Base-by-base conservation (phyloP, 2,888 invertebrate species). In the Cryptus viduatorius region DNA sequence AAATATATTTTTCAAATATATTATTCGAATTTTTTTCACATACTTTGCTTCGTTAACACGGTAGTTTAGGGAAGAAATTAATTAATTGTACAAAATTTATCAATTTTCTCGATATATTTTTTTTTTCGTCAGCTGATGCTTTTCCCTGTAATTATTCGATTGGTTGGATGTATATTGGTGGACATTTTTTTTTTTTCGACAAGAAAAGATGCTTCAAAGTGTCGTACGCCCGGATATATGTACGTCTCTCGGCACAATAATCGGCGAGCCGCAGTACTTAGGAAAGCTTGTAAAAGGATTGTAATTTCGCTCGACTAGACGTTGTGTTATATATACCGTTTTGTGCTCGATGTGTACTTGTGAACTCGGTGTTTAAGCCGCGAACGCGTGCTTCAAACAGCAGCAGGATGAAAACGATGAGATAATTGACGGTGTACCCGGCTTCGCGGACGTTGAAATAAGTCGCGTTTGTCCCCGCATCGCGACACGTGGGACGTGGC, bases 351-450 rank as follows among this genome's bases (percentile, higher is more conserved):
- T 29, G 48, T 4, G 56, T 67, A 79, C 78, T 69, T 59, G 79
- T 69, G 69, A 78, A 59, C 78, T 61, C 59, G 31, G 59, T 46
- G 59, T 69, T 78, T 68, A 79, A 82, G 61, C 53, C 59, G 59
- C 12, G 24, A 61, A 68, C 77, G 81, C 77, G 77, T 77, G 83
- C 76, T 80, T 67, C 31, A 46, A 72, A 16, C 68, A 68, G 78
- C 64, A 37, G 72, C 87, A 87, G 87, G 87, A 89, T 89, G 89
- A 89, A 89, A 89, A 86, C 88, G 88, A 89, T 89, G 88, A 89
- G 88, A 89, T 89, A 89, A 89, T 89, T 89, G 88, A 86, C 83
- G 76, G 76, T 84, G 85, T 86, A 82, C 86, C 76, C 84, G 87
- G 86, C 86, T 88, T 85, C 87, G 71, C 48, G 82, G 87, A 82